These are phyloP conservation scores for Syngnathus floridae DNA, from an alignment of 2,113 vertebrate genomes.

Conservation along the genomic window DNA sequence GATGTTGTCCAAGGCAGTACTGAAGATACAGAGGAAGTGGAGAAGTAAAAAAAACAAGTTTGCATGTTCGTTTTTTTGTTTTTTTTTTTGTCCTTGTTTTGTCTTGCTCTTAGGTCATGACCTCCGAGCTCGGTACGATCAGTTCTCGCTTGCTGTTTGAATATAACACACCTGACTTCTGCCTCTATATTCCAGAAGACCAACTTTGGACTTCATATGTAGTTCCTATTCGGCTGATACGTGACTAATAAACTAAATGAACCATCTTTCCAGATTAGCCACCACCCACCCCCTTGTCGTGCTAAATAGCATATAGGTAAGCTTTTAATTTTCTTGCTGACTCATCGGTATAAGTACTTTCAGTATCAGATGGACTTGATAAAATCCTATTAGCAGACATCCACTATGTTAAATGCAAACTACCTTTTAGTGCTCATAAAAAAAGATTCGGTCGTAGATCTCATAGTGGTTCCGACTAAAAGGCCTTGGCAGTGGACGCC, in stretches of 20 bases:
- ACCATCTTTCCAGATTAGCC: not conserved
- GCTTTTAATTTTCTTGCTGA: conserved; percentile 13
- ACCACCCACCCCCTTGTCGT: not conserved
- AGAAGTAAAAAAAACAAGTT: not conserved
- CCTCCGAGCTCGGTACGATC: not conserved
- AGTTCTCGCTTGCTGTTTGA: conserved; percentile 16
- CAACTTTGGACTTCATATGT: conserved; percentile 5
- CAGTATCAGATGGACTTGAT: not conserved
- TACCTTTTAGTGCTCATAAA: conserved; percentile 9
- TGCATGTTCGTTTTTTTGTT: not conserved
- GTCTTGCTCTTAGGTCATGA: not conserved
- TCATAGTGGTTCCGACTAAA: not conserved
- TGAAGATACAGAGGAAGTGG: not conserved
- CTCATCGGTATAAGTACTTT: conserved; percentile 2
- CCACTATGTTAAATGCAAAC: not conserved
- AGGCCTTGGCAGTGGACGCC: not conserved
- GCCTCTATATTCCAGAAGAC: conserved; percentile 29
- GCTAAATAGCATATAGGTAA: not conserved
- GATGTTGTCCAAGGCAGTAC: not conserved
- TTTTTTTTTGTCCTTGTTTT: not conserved
- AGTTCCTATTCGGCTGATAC: conserved; percentile 27
- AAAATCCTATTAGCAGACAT: not conserved
- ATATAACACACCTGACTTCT: conserved; percentile 27
- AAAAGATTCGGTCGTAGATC: not conserved
- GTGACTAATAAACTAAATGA: conserved; percentile 20